Evolutionary conservation across 2,888 invertebrate species (phyloP).

Genomic region (Saturnia japonica): DNA sequence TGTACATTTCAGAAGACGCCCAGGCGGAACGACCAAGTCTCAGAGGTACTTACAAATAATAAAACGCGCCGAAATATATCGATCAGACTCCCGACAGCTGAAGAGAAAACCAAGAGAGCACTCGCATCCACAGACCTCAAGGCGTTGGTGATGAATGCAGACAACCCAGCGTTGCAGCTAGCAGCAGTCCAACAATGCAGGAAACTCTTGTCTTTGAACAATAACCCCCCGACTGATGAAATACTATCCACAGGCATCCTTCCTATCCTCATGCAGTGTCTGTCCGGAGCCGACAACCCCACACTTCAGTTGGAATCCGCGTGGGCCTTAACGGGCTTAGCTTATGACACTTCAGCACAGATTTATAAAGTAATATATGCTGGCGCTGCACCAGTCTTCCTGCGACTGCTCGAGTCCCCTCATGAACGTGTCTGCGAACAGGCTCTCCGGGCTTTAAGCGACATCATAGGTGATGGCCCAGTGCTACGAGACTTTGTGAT

Average conservation of each 20-base stretch:
- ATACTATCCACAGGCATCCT: slow-evolving; percentile 96
- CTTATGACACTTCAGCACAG: slow-evolving; percentile 95
- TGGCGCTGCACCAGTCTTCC: slow-evolving; percentile 97
- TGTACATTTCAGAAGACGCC: slow-evolving; percentile 91
- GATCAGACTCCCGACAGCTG: slow-evolving; percentile 89
- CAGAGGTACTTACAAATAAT: slow-evolving; percentile 97
- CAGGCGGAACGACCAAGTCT: slow-evolving; percentile 97
- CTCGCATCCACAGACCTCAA: slow-evolving; percentile 88
- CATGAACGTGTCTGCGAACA: slow-evolving; percentile 99
- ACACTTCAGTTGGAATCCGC: slow-evolving; percentile 98
- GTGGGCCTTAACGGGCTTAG: slow-evolving; percentile 98
- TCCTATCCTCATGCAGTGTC: slow-evolving; percentile 95
- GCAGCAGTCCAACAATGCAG: slow-evolving; percentile 96
- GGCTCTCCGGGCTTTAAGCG: slow-evolving; percentile 98
- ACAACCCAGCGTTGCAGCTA: slow-evolving; percentile 91
- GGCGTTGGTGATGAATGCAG: slow-evolving; percentile 90
- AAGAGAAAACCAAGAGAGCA: slow-evolving; percentile 88
- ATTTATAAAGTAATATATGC: slow-evolving; percentile 95
- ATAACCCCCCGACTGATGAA: slow-evolving; percentile 98
- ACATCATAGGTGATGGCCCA: slow-evolving; percentile 94
- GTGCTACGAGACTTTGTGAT: slow-evolving; percentile 97
- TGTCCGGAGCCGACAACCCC: slow-evolving; percentile 92
- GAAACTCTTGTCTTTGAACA: slow-evolving; percentile 97
- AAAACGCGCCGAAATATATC: slow-evolving; percentile 99
- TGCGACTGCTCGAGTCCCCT: slow-evolving; percentile 94